Evolutionary conservation across 2,113 vertebrate genomes (phyloP).

Genomic region (Seriola rivoliana): DNA sequence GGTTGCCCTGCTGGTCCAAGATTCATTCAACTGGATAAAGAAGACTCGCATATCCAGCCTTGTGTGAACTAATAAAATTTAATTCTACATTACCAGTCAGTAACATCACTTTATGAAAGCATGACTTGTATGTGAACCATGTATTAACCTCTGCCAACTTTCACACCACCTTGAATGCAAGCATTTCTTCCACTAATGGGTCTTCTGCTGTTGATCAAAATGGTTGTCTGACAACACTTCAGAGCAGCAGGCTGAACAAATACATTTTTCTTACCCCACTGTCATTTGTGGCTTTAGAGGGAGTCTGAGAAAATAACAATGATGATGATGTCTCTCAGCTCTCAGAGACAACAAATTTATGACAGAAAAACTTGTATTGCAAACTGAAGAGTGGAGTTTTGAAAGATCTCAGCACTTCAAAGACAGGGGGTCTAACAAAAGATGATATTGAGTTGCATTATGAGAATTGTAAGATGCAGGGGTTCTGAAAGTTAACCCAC

Average conservation of each 20-base stretch:
- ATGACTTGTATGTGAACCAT: not conserved
- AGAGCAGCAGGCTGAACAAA: conserved; percentile 3
- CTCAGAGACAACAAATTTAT: not conserved
- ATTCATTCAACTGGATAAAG: not conserved
- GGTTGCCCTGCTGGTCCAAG: not conserved
- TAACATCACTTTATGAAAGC: not conserved
- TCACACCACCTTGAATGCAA: not conserved
- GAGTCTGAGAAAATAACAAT: not conserved
- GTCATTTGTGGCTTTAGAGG: not conserved
- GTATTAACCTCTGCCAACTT: not conserved
- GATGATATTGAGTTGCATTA: too few species aligned
- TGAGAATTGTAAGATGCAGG: too few species aligned
- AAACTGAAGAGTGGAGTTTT: not conserved
- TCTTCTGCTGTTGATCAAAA: not conserved
- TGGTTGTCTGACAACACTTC: conserved; percentile 1
- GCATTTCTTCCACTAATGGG: not conserved
- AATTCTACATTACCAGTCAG: too few species aligned
- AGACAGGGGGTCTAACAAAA: too few species aligned
- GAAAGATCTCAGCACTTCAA: not conserved
- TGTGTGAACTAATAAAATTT: not conserved
- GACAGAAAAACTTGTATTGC: not conserved
- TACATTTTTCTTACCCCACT: not conserved
- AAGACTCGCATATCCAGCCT: not conserved
- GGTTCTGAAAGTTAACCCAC: not conserved
- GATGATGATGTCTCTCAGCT: not conserved